phyloP scores from a whole-genome alignment of 2,113 vertebrate genomes.

The Eublepharis macularius region DNA sequence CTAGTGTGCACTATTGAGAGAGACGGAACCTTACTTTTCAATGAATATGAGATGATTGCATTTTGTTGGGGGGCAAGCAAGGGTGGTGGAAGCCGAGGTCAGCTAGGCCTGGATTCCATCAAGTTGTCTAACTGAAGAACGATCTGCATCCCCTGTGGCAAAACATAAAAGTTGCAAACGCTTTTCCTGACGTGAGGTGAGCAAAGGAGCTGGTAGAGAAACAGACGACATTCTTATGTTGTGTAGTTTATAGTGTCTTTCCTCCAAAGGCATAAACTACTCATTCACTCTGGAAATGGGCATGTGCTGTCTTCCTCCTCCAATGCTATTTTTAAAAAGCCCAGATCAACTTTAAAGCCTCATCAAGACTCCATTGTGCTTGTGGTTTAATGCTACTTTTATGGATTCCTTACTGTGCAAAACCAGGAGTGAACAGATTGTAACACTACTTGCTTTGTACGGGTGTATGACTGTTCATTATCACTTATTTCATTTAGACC shows the following conservation, averaged over 20 bases:
- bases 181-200: neutral
- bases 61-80: neutral
- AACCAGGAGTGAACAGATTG: neutral
- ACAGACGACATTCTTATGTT: no score
- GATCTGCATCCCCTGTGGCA: neutral
- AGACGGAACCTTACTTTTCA: neutral
- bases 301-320: neutral
- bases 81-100: neutral
- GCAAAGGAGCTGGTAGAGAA: neutral
- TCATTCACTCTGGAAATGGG: neutral
- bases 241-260: neutral
- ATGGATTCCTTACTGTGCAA: neutral
- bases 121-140: no score
- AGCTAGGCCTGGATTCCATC: neutral
- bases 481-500: no score
- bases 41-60: neutral
- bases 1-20: neutral
- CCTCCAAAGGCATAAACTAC: neutral
- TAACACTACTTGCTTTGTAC: neutral
- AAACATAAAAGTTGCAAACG: neutral
- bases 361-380: neutral
- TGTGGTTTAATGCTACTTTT: neutral
- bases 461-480: no score
- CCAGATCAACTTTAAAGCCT: neutral
- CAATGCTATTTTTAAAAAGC: neutral